Evolutionary conservation across 2,113 vertebrate genomes (phyloP).

Genomic region (Clarias macrocephalus): DNA sequence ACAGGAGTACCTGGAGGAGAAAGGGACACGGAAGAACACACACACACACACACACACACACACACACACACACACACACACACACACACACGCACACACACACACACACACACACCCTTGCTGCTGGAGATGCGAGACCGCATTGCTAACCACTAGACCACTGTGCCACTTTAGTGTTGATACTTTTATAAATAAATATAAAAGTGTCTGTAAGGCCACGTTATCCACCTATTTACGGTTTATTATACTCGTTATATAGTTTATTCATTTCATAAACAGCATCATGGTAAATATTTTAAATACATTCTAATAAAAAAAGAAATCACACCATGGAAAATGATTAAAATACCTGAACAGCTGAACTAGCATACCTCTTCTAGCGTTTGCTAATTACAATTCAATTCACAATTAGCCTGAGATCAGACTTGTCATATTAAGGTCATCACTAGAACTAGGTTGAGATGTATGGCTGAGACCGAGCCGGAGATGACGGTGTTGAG

Average conservation of each 20-base stretch:
- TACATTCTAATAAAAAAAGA: not conserved
- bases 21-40: no score
- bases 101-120: no score
- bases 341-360: not conserved
- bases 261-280: not conserved
- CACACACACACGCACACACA: no score
- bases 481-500: not conserved
- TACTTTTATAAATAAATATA: not conserved
- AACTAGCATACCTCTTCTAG: not conserved
- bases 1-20: no score
- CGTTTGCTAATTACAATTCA: not conserved
- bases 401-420: not conserved
- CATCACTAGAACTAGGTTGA: not conserved
- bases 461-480: not conserved
- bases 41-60: no score
- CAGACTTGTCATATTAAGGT: not conserved
- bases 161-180: no score
- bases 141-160: no score
- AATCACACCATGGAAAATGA: not conserved
- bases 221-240: not conserved
- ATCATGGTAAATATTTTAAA: not conserved
- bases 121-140: no score
- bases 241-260: not conserved
- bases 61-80: no score
- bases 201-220: not conserved